Conservation (phyloP, 2,888 invertebrate species). For the Arctia plantaginis region DNA sequence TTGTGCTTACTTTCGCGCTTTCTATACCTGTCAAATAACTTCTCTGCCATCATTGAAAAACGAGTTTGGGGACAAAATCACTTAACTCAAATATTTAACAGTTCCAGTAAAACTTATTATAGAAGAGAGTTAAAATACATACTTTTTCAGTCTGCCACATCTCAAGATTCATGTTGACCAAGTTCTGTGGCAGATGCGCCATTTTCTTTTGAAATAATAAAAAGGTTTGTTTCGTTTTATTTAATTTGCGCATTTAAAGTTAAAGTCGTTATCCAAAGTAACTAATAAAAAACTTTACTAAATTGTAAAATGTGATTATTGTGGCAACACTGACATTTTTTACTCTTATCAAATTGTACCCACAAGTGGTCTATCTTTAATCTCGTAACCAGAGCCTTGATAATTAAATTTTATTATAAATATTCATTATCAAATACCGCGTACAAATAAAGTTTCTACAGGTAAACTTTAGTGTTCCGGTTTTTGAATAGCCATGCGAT, state of each 20-base stretch:
- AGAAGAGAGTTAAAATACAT: not conserved
- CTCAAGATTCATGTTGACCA: not conserved
- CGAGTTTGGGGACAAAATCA: not conserved
- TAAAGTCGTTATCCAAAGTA: too few species aligned
- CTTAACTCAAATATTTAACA: not conserved
- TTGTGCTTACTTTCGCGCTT: not conserved
- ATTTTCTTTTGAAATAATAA: too few species aligned
- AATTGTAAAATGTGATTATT: too few species aligned
- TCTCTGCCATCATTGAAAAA: not conserved
- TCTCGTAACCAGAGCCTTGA: not conserved
- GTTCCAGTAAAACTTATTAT: not conserved
- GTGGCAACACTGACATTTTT: not conserved
- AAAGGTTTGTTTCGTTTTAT: too few species aligned
- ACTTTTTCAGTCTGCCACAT: not conserved
- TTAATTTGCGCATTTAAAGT: too few species aligned
- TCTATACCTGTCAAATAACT: not conserved
- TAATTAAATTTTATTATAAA: not conserved
- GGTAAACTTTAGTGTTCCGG: slow-evolving; percentile 28
- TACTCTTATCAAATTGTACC: not conserved
- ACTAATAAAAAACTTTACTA: too few species aligned
- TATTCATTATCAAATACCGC: not conserved
- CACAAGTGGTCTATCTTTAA: not conserved
- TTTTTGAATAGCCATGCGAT: slow-evolving; percentile 23
- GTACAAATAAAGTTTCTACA: not conserved
- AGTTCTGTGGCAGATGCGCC: too few species aligned